Evolutionary conservation across 2,888 invertebrate genomes (phyloP).

Genomic region (Xylota sylvarum): DNA sequence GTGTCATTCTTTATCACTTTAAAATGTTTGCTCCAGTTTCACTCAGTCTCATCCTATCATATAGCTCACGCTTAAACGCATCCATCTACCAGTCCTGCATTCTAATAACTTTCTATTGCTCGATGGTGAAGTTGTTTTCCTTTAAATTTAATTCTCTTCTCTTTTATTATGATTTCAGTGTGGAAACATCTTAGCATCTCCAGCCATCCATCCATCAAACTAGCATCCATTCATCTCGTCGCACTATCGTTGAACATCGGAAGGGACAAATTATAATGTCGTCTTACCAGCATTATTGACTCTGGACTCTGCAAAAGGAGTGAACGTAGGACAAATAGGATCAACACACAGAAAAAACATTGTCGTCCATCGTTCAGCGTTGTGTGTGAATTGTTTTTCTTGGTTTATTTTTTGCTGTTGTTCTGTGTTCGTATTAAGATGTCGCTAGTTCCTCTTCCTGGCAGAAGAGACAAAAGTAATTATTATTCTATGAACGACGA

Average conservation of each 20-base stretch:
- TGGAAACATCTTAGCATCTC: slow-evolving; percentile 1
- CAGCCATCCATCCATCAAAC: slow-evolving; percentile 14
- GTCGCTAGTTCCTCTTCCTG: slow-evolving; percentile 68
- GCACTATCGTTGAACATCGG: slow-evolving; percentile 12
- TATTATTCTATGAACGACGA: slow-evolving; percentile 67
- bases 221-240: slow-evolving; percentile 37
- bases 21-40: slow-evolving; percentile 36
- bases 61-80: slow-evolving; percentile 19
- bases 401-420: slow-evolving; percentile 17
- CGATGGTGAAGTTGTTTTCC: slow-evolving; percentile 15
- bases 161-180: slow-evolving; percentile 56
- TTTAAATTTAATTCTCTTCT: slow-evolving; percentile 37
- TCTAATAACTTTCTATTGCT: slow-evolving; percentile 13
- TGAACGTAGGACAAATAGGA: slow-evolving; percentile 20
- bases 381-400: neutral
- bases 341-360: slow-evolving; percentile 12
- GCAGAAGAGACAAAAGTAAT: slow-evolving; percentile 61
- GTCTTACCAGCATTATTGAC: slow-evolving; percentile 52
- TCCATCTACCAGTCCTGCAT: slow-evolving; percentile 35
- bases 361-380: neutral
- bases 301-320: slow-evolving; percentile 16
- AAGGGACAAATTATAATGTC: slow-evolving; percentile 52
- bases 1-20: slow-evolving; percentile 1
- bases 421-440: slow-evolving; percentile 48
- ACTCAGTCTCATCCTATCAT: slow-evolving; percentile 2